phyloP scores from a whole-genome alignment of 2,113 vertebrate species.

The Formicarius rufipectus region DNA sequence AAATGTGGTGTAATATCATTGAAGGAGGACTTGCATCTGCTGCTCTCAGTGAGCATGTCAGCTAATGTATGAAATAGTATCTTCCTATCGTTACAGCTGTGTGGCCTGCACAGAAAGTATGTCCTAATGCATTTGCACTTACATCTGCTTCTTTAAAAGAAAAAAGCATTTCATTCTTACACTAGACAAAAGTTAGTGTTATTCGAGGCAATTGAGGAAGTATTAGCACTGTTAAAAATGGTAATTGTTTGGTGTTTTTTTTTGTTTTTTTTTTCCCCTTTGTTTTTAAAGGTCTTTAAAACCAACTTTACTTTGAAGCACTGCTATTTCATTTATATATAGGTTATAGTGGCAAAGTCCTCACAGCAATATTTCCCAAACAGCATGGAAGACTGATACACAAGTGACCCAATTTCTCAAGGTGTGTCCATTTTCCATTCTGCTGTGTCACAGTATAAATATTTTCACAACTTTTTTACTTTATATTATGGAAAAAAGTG shows the following conservation, averaged over 20 bases:
- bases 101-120: neutral
- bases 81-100: neutral
- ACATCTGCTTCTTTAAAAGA: neutral
- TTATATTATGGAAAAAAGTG: constrained; percentile 2
- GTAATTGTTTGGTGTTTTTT: no score
- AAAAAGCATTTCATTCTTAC: neutral
- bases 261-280: no score
- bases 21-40: neutral
- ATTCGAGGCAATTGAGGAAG: neutral
- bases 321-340: neutral
- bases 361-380: neutral
- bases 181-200: neutral
- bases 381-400: neutral
- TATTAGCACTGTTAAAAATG: neutral
- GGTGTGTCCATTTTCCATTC: neutral
- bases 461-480: constrained; percentile 1
- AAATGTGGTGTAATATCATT: neutral
- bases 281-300: neutral
- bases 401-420: neutral
- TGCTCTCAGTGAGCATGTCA: neutral
- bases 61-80: neutral
- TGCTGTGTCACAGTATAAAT: neutral
- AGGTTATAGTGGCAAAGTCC: neutral
- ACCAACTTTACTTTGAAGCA: neutral
- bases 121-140: neutral